A percentile compares a stretch with the other conserved stretches of the same genome.
Evolutionary conservation across 2,888 invertebrate species (phyloP).

Genomic region (Tetheella fluctuosa): DNA sequence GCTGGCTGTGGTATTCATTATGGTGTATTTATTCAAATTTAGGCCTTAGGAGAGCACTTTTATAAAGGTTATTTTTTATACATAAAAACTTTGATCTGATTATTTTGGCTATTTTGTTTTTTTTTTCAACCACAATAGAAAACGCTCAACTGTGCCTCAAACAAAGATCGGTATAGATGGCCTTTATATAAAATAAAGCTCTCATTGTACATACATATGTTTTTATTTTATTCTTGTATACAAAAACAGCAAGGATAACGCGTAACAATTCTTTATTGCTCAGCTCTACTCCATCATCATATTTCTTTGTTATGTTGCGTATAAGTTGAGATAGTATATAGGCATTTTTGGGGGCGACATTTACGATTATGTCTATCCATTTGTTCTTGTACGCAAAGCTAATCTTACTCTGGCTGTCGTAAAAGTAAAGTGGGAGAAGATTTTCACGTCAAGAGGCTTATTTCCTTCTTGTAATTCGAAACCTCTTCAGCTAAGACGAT

Average conservation of each 20-base stretch:
- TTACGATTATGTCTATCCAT: slow-evolving; percentile 14
- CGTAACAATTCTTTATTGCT: not conserved
- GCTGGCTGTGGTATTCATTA: no score
- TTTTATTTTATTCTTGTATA: not conserved
- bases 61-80: no score
- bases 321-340: slow-evolving; percentile 12
- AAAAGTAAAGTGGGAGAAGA: slow-evolving; percentile 17
- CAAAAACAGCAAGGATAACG: not conserved
- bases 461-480: not conserved
- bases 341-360: slow-evolving; percentile 12
- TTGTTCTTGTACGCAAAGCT: slow-evolving; percentile 11
- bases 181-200: not conserved
- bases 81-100: no score
- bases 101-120: no score
- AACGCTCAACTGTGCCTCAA: no score
- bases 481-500: slow-evolving; percentile 2
- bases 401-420: slow-evolving; percentile 12
- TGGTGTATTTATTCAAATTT: no score
- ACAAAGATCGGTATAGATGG: no score
- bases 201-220: not conserved
- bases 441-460: slow-evolving; percentile 16
- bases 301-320: slow-evolving; percentile 8
- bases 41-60: no score
- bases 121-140: no score
- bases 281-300: not conserved